Evolutionary conservation across 2,797 vertebrate species (phyloP).

Genomic region (Gymnodraco acuticeps): DNA sequence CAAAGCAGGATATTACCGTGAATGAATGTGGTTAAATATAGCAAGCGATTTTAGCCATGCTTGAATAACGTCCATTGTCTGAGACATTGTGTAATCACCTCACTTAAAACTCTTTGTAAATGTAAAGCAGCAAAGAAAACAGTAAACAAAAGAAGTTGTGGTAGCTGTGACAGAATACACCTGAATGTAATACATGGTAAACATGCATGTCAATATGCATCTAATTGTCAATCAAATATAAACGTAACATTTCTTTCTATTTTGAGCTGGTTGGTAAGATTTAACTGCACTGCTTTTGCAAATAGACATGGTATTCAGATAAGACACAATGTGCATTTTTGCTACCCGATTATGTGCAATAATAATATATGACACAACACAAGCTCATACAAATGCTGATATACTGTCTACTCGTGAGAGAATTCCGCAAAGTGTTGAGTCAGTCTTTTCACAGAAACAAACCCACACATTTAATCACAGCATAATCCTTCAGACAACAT

Average conservation of each 20-base stretch:
- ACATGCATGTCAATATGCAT: background rate
- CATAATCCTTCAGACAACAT: background rate
- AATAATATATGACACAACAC: background rate
- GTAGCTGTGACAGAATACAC: background rate
- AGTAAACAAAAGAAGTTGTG: conserved; percentile 1
- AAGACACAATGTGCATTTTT: background rate
- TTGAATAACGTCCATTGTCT: conserved; percentile 75
- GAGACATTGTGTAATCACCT: conserved; percentile 54
- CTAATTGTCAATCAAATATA: background rate
- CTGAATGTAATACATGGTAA: background rate
- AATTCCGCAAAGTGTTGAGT: conserved; percentile 7
- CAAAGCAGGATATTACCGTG: conserved; percentile 63
- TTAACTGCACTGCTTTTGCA: background rate
- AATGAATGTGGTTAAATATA: conserved; percentile 78
- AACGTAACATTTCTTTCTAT: background rate
- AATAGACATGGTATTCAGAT: background rate
- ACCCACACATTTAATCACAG: background rate
- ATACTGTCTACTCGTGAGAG: too few species aligned
- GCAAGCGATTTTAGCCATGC: conserved; percentile 42
- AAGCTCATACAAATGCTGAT: background rate
- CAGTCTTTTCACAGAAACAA: conserved; percentile 4
- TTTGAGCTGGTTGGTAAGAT: background rate
- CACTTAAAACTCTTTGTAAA: conserved; percentile 38
- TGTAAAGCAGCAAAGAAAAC: background rate
- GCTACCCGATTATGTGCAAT: background rate